Evolutionary conservation across 2,113 vertebrate species (phyloP), one percentile per base, ranked within the genome.

Genomic region (Orientallactaga bullata): DNA sequence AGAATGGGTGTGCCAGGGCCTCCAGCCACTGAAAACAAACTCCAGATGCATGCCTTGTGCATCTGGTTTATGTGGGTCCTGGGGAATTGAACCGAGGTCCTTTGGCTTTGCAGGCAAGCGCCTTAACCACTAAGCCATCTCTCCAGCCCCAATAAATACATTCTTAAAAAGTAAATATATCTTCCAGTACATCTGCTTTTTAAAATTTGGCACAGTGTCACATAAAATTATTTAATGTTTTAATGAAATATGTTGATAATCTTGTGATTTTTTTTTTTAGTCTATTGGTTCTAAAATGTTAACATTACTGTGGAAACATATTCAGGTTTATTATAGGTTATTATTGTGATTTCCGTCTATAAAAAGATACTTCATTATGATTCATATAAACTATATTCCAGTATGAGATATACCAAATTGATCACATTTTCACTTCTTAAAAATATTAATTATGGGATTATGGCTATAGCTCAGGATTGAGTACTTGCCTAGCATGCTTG

Each of bases 331-430:
- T 68, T 78, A 8, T 65, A 28, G 1, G 26, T 84, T 93, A 83
- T 84, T 90, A 73, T 86, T 77, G 35, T 77, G 15, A 55, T 72
- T 63, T 58, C 89, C 66, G 35, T 76, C 80, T 86, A 66, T 86
- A 35, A 83, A 72, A 35, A 76, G 63, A 71, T 82, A 60, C 91
- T 93, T 93, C 39, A 84, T 66, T 77, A 85, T 84, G 71, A 32
- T 58, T 35, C 30, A 47, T 37, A 61, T 42, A 66, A 71, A 87
- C 84, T 82, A 92, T 81, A 76, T 82, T 87, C 51, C 71, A 7
- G 5, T 58, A 30, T 82, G 72, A 66, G 17, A 24, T 55, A 18
- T 80, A 55, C 17, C 60, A 92, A 58, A 86, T 68, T 47, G 6
- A 66, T 55, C 26, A 72, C 30, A 68, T 26, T 71, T 79, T 71